phyloP scores from a whole-genome alignment of 2,797 vertebrate genomes.

The Rhodeus uyekii region DNA sequence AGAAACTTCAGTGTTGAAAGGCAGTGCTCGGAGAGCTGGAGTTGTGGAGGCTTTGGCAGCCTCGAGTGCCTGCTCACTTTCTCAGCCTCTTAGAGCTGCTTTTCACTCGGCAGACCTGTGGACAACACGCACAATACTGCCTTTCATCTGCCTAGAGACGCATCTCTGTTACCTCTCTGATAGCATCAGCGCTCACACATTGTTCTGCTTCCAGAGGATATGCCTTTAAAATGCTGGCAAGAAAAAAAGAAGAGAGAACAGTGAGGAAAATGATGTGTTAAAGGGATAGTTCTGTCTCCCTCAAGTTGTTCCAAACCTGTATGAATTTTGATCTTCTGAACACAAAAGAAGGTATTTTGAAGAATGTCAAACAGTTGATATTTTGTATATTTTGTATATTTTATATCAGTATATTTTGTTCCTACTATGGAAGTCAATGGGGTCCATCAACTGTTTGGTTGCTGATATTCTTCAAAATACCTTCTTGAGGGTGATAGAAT shows the following conservation, averaged over 20 bases:
- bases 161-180: slow-evolving; percentile 37
- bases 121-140: slow-evolving; percentile 47
- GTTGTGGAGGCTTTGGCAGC: slow-evolving; percentile 11
- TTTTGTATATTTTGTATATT: too few relatives aligned
- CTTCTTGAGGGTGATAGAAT: not conserved
- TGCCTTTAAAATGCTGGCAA: slow-evolving; percentile 58
- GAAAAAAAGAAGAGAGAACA: slow-evolving; percentile 16
- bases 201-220: slow-evolving; percentile 45
- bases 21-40: not conserved
- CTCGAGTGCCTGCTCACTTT: slow-evolving; percentile 44
- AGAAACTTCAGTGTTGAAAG: slow-evolving; percentile 26
- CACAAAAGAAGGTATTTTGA: too few relatives aligned
- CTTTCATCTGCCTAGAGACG: slow-evolving; percentile 48
- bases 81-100: slow-evolving; percentile 41
- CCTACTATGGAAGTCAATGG: not conserved
- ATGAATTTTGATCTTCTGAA: too few relatives aligned
- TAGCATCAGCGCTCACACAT: slow-evolving; percentile 55
- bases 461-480: not conserved
- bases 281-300: too few relatives aligned
- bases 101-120: slow-evolving; percentile 18
- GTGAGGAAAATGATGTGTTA: too few relatives aligned
- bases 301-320: too few relatives aligned
- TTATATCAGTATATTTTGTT: too few relatives aligned
- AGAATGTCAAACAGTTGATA: too few relatives aligned
- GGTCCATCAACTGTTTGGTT: too few relatives aligned